Conservation (phyloP, 2,113 vertebrate species). For the Datnioides undecimradiatus region DNA sequence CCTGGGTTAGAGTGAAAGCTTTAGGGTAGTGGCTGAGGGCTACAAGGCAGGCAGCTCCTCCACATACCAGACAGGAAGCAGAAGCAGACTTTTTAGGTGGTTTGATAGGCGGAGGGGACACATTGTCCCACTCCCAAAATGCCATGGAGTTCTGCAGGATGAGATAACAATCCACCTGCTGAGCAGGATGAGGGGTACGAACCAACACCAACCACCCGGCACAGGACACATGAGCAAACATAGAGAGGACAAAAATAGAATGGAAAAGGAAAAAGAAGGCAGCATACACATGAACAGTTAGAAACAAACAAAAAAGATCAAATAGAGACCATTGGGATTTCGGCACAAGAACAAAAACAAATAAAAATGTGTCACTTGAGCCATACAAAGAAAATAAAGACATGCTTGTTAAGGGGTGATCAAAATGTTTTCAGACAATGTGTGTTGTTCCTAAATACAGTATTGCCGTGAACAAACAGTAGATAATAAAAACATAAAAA, state of each 20-base stretch:
- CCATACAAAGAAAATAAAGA: neutral
- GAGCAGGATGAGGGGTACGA: slow-evolving; percentile 45
- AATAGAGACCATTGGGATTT: slow-evolving; percentile 2
- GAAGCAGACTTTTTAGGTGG: slow-evolving; percentile 96
- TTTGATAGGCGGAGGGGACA: slow-evolving; percentile 87
- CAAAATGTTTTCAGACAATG: too few relatives aligned
- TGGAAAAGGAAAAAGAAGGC: slow-evolving; percentile 26
- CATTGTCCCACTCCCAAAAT: slow-evolving; percentile 96
- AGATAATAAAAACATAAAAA: too few relatives aligned
- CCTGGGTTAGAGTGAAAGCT: neutral
- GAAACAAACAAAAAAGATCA: slow-evolving; percentile 53
- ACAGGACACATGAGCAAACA: slow-evolving; percentile 19
- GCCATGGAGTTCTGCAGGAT: slow-evolving; percentile 93
- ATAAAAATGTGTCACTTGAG: slow-evolving; percentile 17
- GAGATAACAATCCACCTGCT: slow-evolving; percentile 89
- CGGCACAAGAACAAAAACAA: neutral
- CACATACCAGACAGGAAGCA: slow-evolving; percentile 95
- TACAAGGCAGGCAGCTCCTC: slow-evolving; percentile 72
- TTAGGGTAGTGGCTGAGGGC: neutral
- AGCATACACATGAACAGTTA: slow-evolving; percentile 85
- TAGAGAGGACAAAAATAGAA: slow-evolving; percentile 68
- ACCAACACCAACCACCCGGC: slow-evolving; percentile 41
- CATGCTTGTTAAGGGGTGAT: too few relatives aligned
- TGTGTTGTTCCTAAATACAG: too few relatives aligned
- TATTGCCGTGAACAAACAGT: too few relatives aligned